Base-by-base conservation (phyloP, 1,140 invertebrate genomes). In the Drosophila rhopaloa region DNA sequence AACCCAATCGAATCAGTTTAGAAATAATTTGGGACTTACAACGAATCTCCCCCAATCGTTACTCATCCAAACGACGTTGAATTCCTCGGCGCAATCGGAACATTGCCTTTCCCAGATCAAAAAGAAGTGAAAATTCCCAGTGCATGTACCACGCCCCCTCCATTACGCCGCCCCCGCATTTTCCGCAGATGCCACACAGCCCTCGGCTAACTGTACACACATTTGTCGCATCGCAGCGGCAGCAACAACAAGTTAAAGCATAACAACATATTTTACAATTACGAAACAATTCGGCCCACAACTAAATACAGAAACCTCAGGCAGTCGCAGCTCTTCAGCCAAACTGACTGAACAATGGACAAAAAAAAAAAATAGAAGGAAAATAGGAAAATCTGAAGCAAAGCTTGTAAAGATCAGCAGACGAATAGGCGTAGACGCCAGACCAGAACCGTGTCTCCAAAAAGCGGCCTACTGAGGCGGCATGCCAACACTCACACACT, bases 241-340 rank as follows among this genome's bases (percentile, higher is more conserved):
- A 40, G 51, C 68, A 55, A 11, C 82, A 73, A 81, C 59, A 79
- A 76, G 76, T 83, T 76, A 76, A 55, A 76, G 53, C 84, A 79
- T 88, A 78, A 88, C 84, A 88, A 83, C 83, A 89, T 88, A 88
- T 88, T 88, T 88, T 79, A 84, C 83, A 88, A 88, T 88, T 88
- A 88, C 83, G 79, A 88, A 88, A 88, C 83, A 77, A 88, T 88
- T 83, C 67, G 81, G 84, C 81, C 81, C 81, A 84, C 81, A 58
- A 76, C 58, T 67, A 80, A 77, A 84, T 60, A 66, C 65, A 65
- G 76, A 73, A 70, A 76, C 67, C 73, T 44, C 55, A 8, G 61
- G 29, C 61, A 37, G 32, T 5, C 50, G 74, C 78, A 63, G 75
- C 61, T 81, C 73, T 73, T 73, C 59, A 57, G 74, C 63, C 60